Percentiles rank a stretch among this genome's conserved stretches.
Conservation (phyloP, 2,888 invertebrate species). For the Chalcosyrphus nemorum region DNA sequence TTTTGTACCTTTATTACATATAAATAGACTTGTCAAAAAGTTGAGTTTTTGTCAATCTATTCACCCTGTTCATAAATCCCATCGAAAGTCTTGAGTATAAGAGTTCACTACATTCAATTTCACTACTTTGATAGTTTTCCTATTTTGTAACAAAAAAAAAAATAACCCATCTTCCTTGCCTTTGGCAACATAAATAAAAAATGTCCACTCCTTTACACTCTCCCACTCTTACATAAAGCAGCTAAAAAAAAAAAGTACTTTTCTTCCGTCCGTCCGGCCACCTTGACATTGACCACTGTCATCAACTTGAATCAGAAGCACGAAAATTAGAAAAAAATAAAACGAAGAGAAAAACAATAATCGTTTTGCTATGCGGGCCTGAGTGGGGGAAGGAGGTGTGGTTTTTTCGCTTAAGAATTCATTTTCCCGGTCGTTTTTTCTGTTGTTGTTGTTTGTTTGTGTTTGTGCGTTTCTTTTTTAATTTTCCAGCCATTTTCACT, state of each 20-base stretch:
- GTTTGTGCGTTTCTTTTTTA: slow-evolving; percentile 26
- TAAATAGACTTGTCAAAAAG: too few species aligned
- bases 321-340: neutral
- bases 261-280: slow-evolving; percentile 8
- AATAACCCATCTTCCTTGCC: neutral
- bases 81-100: neutral
- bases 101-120: neutral
- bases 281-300: slow-evolving; percentile 61
- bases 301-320: neutral
- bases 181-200: neutral
- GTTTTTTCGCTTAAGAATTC: slow-evolving; percentile 20
- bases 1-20: too few species aligned
- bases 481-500: slow-evolving; percentile 12
- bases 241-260: neutral
- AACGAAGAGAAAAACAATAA: slow-evolving; percentile 19
- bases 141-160: slow-evolving; percentile 1
- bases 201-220: neutral
- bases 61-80: neutral
- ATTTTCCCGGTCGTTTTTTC: neutral
- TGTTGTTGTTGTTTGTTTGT: neutral
- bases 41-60: too few species aligned
- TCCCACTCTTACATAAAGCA: neutral
- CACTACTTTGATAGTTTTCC: neutral
- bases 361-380: neutral
- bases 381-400: neutral